Evolutionary conservation across 1,140 invertebrate species (phyloP).

Genomic region (Scylla paramamosain): DNA sequence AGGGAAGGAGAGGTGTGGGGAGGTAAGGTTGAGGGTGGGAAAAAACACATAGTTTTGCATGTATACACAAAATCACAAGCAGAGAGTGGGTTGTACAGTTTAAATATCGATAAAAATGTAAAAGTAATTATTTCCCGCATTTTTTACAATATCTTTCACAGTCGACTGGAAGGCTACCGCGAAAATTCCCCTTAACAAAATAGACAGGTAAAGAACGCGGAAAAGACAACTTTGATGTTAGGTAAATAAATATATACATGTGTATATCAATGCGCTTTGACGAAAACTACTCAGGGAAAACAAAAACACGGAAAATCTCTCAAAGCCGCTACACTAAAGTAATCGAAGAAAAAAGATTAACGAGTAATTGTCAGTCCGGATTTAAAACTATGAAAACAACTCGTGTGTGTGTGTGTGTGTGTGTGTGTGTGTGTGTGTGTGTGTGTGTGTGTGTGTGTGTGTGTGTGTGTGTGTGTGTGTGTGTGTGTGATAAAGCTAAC

Average conservation of each 20-base stretch:
- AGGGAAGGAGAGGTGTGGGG: too few species aligned
- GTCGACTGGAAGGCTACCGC: too few species aligned
- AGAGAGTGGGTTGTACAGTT: neutral
- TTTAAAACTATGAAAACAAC: neutral
- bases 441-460: constrained; percentile 46
- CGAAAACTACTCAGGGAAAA: neutral
- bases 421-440: constrained; percentile 54
- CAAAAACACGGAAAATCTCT: neutral
- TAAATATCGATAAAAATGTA: neutral
- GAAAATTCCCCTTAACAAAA: neutral
- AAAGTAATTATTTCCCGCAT: neutral
- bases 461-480: too few species aligned
- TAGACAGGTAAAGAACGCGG: neutral
- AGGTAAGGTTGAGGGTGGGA: neutral
- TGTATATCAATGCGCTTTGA: neutral
- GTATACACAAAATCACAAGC: neutral
- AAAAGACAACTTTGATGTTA: too few species aligned
- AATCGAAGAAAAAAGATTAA: neutral
- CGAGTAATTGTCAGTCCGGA: neutral
- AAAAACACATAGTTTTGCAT: neutral
- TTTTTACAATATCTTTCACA: too few species aligned
- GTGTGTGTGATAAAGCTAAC: too few species aligned
- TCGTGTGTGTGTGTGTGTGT: constrained; percentile 50
- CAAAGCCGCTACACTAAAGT: neutral
- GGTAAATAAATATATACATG: too few species aligned